These are phyloP conservation scores for Zeugodacus cucurbitae DNA, from an alignment of 1,140 invertebrate species.

Conservation along the genomic window DNA sequence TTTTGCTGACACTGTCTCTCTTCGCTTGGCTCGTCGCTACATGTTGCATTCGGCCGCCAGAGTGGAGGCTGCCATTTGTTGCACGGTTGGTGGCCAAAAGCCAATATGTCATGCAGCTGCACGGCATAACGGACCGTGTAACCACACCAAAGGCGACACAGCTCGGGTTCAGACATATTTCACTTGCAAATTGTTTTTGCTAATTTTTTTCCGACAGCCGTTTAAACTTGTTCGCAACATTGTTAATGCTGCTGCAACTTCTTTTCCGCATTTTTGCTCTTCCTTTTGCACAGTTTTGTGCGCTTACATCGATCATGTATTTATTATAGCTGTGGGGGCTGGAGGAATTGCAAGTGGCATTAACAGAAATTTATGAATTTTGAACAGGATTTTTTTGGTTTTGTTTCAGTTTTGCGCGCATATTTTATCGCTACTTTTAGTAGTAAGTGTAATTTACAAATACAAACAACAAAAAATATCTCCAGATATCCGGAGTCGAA, in stretches of 20 bases:
- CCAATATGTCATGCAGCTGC: not conserved
- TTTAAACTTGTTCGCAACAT: not conserved
- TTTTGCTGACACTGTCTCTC: not conserved
- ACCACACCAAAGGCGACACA: not conserved
- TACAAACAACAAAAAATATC: not conserved
- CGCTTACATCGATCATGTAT: not conserved
- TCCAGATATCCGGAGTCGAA: too few species aligned
- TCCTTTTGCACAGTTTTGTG: not conserved
- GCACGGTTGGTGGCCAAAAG: constrained; percentile 3
- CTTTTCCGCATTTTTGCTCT: not conserved
- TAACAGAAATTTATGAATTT: not conserved
- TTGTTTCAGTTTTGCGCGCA: not conserved
- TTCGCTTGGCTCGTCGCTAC: not conserved
- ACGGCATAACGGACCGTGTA: not conserved
- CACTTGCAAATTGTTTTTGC: constrained; percentile 9
- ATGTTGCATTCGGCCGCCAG: not conserved
- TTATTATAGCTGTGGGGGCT: not conserved
- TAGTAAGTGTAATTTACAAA: not conserved
- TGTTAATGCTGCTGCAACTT: not conserved
- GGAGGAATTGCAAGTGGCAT: not conserved
- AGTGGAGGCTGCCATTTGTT: constrained; percentile 23
- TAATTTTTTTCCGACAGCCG: not conserved
- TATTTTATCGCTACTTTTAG: not conserved
- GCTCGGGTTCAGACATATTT: not conserved
- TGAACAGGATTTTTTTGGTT: not conserved